Evolutionary conservation across 2,888 invertebrate species (phyloP).

Genomic region (Leucophenga maculata): DNA sequence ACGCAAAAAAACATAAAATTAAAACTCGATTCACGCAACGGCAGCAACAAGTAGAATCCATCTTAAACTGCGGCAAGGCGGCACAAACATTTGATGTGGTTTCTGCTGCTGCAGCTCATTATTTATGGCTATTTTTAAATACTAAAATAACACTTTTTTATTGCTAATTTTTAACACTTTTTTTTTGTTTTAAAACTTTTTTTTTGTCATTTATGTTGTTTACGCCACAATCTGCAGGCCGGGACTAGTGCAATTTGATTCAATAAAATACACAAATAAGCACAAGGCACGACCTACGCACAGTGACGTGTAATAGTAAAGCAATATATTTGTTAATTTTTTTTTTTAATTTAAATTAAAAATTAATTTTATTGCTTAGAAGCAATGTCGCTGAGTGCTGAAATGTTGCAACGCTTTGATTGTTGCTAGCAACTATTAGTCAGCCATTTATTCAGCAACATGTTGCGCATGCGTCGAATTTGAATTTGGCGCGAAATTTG

Average conservation of each 20-base stretch:
- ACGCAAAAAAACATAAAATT: too few species aligned
- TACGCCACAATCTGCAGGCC: conserved; percentile 74
- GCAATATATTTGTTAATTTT: too few species aligned
- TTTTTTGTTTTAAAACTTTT: too few species aligned
- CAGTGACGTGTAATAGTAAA: conserved; percentile 55
- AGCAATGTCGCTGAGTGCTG: too few species aligned
- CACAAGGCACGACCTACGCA: conserved; percentile 76
- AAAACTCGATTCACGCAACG: conserved; percentile 7
- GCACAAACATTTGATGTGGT: not conserved
- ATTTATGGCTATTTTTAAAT: not conserved
- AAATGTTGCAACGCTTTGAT: too few species aligned
- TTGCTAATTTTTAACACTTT: not conserved
- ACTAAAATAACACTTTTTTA: not conserved
- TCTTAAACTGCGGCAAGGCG: not conserved
- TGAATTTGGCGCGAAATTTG: too few species aligned
- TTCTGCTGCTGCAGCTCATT: conserved; percentile 23
- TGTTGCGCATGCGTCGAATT: too few species aligned
- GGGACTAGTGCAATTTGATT: conserved; percentile 79
- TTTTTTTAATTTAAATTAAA: too few species aligned
- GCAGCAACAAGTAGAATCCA: not conserved
- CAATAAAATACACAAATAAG: conserved; percentile 73
- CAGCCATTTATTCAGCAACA: too few species aligned
- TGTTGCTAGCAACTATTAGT: too few species aligned
- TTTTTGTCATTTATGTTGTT: conserved; percentile 39
- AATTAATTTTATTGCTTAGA: not conserved